phyloP scores from a whole-genome alignment of 2,888 invertebrate species.

The Folsomia candida region DNA sequence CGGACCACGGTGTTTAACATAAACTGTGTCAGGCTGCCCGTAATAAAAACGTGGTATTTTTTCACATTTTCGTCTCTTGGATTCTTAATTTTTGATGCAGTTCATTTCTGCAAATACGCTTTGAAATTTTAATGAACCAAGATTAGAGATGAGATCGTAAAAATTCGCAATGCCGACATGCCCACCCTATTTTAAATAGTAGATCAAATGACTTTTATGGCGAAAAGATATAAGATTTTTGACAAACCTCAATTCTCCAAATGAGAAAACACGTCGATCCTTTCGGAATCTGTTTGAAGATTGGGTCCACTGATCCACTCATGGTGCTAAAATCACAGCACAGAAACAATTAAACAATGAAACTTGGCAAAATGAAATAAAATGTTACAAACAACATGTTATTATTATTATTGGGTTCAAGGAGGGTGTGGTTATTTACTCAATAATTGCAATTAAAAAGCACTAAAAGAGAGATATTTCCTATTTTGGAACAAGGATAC shows the following conservation, averaged over 20 bases:
- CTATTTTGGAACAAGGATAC: too few species aligned
- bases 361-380: too few species aligned
- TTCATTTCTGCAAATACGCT: too few species aligned
- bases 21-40: background rate
- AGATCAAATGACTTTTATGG: background rate
- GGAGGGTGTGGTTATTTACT: too few species aligned
- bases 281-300: conserved; percentile 74
- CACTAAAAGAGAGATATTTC: too few species aligned
- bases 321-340: conserved; percentile 41
- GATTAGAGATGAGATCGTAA: background rate
- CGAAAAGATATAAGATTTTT: conserved; percentile 14
- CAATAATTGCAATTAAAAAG: too few species aligned
- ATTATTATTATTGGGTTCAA: too few species aligned
- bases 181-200: background rate
- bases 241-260: conserved; percentile 80
- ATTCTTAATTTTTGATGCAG: too few species aligned
- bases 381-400: too few species aligned
- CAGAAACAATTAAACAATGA: background rate
- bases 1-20: background rate
- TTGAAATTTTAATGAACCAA: too few species aligned
- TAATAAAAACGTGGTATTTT: background rate
- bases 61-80: background rate
- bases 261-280: conserved; percentile 76
- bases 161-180: background rate
- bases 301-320: conserved; percentile 56